Evolutionary conservation across 2,797 vertebrate species (phyloP).

Genomic region (Stomatorhinus walkeri): DNA sequence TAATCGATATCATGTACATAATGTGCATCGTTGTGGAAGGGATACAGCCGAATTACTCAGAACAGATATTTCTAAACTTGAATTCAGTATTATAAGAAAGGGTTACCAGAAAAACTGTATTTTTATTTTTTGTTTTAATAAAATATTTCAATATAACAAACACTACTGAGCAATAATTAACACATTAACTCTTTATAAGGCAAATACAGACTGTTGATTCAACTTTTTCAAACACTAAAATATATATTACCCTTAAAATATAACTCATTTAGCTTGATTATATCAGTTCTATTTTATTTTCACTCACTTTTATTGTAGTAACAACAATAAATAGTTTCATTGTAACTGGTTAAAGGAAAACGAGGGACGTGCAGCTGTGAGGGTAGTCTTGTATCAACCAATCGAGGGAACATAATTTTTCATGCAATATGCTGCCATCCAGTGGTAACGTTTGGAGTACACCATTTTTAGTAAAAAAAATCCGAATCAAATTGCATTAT

Average conservation of each 20-base stretch:
- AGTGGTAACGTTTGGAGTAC: neutral
- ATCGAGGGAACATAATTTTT: neutral
- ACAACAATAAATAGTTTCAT: neutral
- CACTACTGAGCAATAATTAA: neutral
- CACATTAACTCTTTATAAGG: neutral
- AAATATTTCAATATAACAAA: slow-evolving; percentile 4
- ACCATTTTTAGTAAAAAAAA: neutral
- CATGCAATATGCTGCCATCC: neutral
- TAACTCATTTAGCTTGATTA: neutral
- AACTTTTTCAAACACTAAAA: slow-evolving; percentile 1
- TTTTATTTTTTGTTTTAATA: neutral
- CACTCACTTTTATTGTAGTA: neutral
- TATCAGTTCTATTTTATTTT: neutral
- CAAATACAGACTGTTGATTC: neutral
- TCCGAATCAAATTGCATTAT: neutral
- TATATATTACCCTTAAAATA: slow-evolving; percentile 8
- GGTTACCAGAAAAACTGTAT: neutral
- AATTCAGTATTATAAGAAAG: neutral
- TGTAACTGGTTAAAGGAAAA: neutral
- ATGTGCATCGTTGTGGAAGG: neutral
- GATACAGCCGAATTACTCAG: neutral
- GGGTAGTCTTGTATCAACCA: neutral
- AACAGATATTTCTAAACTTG: neutral
- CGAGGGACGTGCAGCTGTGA: neutral
- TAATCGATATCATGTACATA: neutral